Evolutionary conservation across 2,888 invertebrate species (phyloP), one percentile per base, ranked within the genome.

Genomic region (Rutpela maculata): DNA sequence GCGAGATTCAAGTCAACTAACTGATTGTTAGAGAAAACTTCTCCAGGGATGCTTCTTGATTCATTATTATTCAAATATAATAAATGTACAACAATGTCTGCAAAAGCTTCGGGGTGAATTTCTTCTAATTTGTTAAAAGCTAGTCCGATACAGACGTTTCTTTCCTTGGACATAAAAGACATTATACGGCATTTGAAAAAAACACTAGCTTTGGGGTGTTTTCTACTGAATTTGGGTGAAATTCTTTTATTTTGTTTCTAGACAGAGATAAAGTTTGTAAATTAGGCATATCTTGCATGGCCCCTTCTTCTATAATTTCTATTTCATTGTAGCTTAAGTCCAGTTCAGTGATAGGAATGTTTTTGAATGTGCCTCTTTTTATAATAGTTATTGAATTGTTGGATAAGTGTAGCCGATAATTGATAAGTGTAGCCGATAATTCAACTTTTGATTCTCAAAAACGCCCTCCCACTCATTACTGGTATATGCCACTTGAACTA

Each of bases 301-400:
- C 72, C 1, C 56, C 73, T 10, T 59, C 26, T 67, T 78, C 75
- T 43, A 78, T 76, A 15, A 38, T 35, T 22, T 57, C 18, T 17
- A 78, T 78, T 57, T 76, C n/a, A 26, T 78, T 78, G 18, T 73
- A 26, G 7, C 50, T 56, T 12, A 78, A 69, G 35, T 75, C 72
- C 1, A 78, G 70, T 31, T 75, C 66, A 0, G 57, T 67, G 9
- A 75, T 69, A 1, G 9, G 1, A 3, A 78, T 38, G 22, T 67
- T 71, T 57, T 26, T 55, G 59, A 77, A 74, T 1, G 77, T 77
- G 15, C 74, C 77, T n/a, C 26, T 69, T 57, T 15, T 74, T n/a
- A 77, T 56, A 38, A 65, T 35, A 17, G 22, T 55, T 43, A 77
- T n/a, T 10, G 68, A 62, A 56, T 74, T 77, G 18, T 68, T 62